Evolutionary conservation across 2,797 vertebrate genomes (phyloP), one percentile per base, ranked within the genome.

Genomic region (Arctocebus calabarensis): DNA sequence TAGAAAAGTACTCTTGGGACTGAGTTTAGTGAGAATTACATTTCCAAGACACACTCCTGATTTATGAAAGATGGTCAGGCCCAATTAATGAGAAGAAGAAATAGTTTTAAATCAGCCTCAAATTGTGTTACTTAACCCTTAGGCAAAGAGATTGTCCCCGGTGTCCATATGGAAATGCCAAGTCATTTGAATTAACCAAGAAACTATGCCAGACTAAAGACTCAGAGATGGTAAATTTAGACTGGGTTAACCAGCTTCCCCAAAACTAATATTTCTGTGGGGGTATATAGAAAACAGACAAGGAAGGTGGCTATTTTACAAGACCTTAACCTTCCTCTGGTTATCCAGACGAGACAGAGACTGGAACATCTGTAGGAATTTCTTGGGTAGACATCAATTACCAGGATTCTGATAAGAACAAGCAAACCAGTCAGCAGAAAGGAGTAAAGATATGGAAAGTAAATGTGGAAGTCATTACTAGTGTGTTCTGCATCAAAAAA

Each of bases 131-230:
- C 94, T 96, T 94, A 98, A 94, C 96, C 95, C 97, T 98, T 48
- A 95, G 77, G 95, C 91, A 98, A 94, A 97, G 96, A 75, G 90
- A 95, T 73, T 94, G 97, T 96, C 96, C 98, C 97, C 97, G 96
- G 97, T 97, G 92, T 90, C 94, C 95, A 14, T 59, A 7, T 71
- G 6, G 43, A 77, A 97, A 95, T 89, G 95, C 96, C 94, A 97
- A 96, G 93, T 93, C 89, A 91, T 61, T 43, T 90, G 92, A 95
- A 87, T 89, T 70, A 82, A 90, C 87, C 77, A 85, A 83, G 75
- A 91, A 91, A 88, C 64, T 19, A n/a, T 78, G 84, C 91, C 68
- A 88, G 91, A 78, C 83, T 34, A 79, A 88, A 84, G 77, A 59
- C 84, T 55, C 45, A 43, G 77, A 64, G 74, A 82, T 12, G 64